These are phyloP conservation scores for Fragum sueziense DNA, from an alignment of 2,888 invertebrate genomes.

Conservation along the genomic window DNA sequence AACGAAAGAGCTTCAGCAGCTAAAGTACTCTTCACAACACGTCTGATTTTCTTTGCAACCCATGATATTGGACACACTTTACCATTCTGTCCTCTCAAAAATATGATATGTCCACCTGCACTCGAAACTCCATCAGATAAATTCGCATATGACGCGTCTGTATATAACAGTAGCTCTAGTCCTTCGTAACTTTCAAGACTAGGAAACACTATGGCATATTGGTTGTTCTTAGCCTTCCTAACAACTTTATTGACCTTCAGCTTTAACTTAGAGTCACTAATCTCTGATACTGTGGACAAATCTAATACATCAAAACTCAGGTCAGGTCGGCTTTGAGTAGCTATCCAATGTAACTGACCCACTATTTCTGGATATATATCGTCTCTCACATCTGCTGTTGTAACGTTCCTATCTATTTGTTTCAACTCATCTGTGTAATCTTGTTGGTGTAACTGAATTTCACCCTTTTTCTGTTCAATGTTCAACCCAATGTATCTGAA, in stretches of 20 bases:
- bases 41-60: slow-evolving; percentile 43
- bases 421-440: slow-evolving; percentile 15
- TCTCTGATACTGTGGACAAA: slow-evolving; percentile 21
- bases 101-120: slow-evolving; percentile 40
- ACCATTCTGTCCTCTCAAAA: slow-evolving; percentile 38
- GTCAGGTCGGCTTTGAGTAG: slow-evolving; percentile 49
- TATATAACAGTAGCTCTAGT: slow-evolving; percentile 36
- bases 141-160: slow-evolving; percentile 59
- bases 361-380: slow-evolving; percentile 22
- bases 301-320: slow-evolving; percentile 45
- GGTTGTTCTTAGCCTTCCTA: slow-evolving; percentile 36
- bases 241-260: slow-evolving; percentile 30
- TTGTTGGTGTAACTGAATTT: slow-evolving; percentile 39
- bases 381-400: not conserved
- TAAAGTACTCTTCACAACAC: slow-evolving; percentile 55
- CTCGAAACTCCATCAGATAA: slow-evolving; percentile 48
- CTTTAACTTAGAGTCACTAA: slow-evolving; percentile 16
- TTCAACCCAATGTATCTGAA: slow-evolving; percentile 53
- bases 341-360: slow-evolving; percentile 44
- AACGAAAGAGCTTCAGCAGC: slow-evolving; percentile 55
- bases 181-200: slow-evolving; percentile 23
- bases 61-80: slow-evolving; percentile 39
- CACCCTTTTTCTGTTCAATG: slow-evolving; percentile 25
- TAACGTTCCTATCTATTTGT: not conserved
- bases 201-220: slow-evolving; percentile 34